Conservation (phyloP, 2,888 invertebrate species). For the Agrypnus murinus region DNA sequence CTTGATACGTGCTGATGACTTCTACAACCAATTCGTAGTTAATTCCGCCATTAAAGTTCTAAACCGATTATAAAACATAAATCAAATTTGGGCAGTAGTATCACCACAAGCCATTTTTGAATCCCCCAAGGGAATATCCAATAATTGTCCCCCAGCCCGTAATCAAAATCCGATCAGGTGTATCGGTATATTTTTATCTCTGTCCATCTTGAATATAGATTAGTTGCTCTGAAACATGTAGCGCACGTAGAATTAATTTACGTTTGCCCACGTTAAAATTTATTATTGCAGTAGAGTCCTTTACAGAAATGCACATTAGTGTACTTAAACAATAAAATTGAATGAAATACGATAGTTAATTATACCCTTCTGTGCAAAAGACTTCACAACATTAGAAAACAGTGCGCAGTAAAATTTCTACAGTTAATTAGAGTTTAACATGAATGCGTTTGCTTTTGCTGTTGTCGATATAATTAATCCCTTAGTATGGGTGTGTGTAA, state of each 20-base stretch:
- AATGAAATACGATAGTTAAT: constrained; percentile 25
- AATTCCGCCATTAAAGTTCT: too few relatives aligned
- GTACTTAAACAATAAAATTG: not conserved
- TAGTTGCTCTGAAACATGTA: not conserved
- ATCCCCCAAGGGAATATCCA: not conserved
- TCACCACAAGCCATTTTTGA: not conserved
- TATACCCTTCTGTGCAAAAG: constrained; percentile 2
- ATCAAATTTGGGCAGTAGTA: constrained; percentile 5
- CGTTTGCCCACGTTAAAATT: constrained; percentile 1
- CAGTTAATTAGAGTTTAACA: not conserved
- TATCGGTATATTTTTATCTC: not conserved
- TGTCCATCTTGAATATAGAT: not conserved
- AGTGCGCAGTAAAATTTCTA: not conserved
- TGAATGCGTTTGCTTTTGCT: not conserved
- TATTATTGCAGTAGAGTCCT: constrained; percentile 18
- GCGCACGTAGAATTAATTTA: constrained; percentile 13
- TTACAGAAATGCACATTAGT: not conserved
- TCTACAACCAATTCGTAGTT: too few relatives aligned
- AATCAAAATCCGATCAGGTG: constrained; percentile 15
- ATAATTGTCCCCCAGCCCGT: constrained; percentile 13
- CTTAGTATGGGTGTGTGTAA: not conserved
- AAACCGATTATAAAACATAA: not conserved
- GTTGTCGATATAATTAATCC: constrained; percentile 1
- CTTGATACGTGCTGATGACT: too few relatives aligned
- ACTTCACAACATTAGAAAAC: not conserved